Evolutionary conservation across 2,888 invertebrate genomes (phyloP), one percentile per base, ranked within the genome.

Genomic region (Oasisia sp.): DNA sequence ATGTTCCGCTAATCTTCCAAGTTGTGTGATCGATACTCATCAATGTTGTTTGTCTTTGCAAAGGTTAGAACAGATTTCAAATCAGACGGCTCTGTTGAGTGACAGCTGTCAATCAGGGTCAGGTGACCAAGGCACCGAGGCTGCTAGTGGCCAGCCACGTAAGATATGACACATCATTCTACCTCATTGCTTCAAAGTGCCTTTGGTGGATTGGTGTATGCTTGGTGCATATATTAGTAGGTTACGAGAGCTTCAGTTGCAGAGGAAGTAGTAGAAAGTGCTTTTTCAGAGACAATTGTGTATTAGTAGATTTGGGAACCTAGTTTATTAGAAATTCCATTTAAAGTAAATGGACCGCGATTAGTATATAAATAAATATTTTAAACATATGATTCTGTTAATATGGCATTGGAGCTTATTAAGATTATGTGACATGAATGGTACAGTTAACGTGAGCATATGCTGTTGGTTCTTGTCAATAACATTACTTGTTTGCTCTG

Each of bases 61-160:
- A 90, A 90, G 90, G 90, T 90, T 44, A 38, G 90, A 90, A 38
- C 44, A 44, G 91, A 89, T 92, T 27, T 89, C 89, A 89, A 92
- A 91, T 92, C 92, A 92, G 90, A 92, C 92, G 0, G 91, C 92
- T 44, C 91, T 92, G 74, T 91, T 92, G 91, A 90, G 74, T 74
- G 74, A 74, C 74, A 74, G 91, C 90, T 44, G 32, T 50, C 91
- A 91, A 19, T 38, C 32, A 44, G 90, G 74, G 56, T 92, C 92
- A 27, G 92, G 92, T 92, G 91, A 58, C 92, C 92, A 90, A 74
- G 92, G 92, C 92, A 92, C 92, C 92, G 32, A 91, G 32, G 50
- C 89, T 27, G 91, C 74, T 91, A 19, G 5, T 74, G 19, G 74
- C 74, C n/a, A 74, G 74, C 74, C 74, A 74, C 74, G 74, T 74